Evolutionary conservation across 2,888 invertebrate genomes (phyloP), one percentile per base, ranked within the genome.

Genomic region (Plebejus melissa): DNA sequence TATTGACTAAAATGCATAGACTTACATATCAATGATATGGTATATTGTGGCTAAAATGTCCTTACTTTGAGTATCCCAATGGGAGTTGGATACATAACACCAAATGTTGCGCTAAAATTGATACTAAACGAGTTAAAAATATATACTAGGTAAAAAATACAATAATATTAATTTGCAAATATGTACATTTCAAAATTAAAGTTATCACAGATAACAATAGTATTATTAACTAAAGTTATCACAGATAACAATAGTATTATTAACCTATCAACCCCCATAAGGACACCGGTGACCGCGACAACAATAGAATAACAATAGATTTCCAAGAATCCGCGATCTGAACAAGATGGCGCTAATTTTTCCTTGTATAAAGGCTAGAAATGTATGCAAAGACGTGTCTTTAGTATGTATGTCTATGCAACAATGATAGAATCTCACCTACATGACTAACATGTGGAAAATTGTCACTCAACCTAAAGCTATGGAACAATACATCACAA

Each of bases 401-500:
- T 54, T 54, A 16, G 54, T 54, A 54, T 54, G 54, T 54, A 54
- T 54, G 54, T 60, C 28, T 60, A 60, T 58, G 22, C 58, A 2
- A 22, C 58, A 58, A 58, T 22, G 22, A 60, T 60, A 60, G 60
- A 60, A 60, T 58, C 69, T 32, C 70, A n/a, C 70, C 38, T 70
- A 32, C 46, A 71, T 46, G 46, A 71, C 71, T 50, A 71, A 28
- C 7, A 7, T 2, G 70, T 22, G 32, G 13, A 65, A 65, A 22
- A 65, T 65, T 65, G 32, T 65, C 32, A 65, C 13, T 9, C 6
- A 58, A 57, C 57, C 22, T 58, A 58, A 9, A 70, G 46, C 46
- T 22, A 46, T 71, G 71, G 71, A 50, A 72, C 72, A 28, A 50
- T 50, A 50, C 71, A 72, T 72, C 72, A 72, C 71, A 71, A 46